phyloP scores from a whole-genome alignment of 1,140 invertebrate species.

The Cepaea nemoralis region DNA sequence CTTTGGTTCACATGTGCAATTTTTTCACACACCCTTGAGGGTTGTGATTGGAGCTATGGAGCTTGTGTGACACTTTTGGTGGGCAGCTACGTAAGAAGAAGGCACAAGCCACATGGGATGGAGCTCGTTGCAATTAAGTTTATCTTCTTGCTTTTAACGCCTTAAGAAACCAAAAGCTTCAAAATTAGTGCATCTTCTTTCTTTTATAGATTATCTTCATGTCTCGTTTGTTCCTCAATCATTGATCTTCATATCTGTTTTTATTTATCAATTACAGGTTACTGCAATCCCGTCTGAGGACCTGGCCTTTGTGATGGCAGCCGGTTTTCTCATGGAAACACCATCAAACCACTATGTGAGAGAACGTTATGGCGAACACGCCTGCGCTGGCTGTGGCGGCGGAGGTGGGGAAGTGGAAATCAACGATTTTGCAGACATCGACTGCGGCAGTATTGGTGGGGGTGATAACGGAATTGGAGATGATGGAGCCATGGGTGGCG shows the following conservation, averaged over 20 bases:
- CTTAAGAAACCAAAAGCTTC: too few relatives aligned
- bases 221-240: background rate
- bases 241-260: background rate
- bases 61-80: too few relatives aligned
- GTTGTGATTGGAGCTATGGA: too few relatives aligned
- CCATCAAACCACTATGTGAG: slow-evolving; percentile 65
- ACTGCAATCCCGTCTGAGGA: slow-evolving; percentile 55
- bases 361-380: slow-evolving; percentile 48
- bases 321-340: slow-evolving; percentile 61
- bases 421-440: slow-evolving; percentile 34
- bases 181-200: too few relatives aligned
- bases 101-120: too few relatives aligned
- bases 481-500: slow-evolving; percentile 48
- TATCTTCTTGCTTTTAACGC: too few relatives aligned
- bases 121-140: too few relatives aligned
- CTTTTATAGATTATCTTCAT: too few relatives aligned
- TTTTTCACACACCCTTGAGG: too few relatives aligned
- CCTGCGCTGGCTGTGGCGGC: slow-evolving; percentile 52
- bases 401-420: slow-evolving; percentile 38
- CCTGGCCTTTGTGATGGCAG: slow-evolving; percentile 62
- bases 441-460: slow-evolving; percentile 39
- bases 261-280: slow-evolving; percentile 25
- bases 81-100: too few relatives aligned
- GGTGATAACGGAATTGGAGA: slow-evolving; percentile 44
- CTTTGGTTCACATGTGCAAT: too few relatives aligned